Conservation (phyloP, 1,140 invertebrate species). For the Eueides isabella region DNA sequence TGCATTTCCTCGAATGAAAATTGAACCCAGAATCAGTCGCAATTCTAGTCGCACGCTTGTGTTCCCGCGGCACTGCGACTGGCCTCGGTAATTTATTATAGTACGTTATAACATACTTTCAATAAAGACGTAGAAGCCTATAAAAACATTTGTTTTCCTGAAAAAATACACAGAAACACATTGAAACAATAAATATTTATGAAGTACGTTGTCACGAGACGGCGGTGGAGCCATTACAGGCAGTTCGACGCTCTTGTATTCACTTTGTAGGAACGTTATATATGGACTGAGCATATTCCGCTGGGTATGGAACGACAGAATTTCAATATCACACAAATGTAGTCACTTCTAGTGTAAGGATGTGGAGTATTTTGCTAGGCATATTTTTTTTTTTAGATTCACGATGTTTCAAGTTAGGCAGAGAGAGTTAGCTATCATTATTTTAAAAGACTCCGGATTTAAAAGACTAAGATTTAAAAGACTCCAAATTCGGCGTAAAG, state of each 20-base stretch:
- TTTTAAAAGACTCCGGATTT: too few species aligned
- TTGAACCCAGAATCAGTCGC: too few species aligned
- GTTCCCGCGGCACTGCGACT: too few species aligned
- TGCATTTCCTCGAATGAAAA: too few species aligned
- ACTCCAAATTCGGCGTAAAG: too few species aligned
- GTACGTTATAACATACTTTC: too few species aligned
- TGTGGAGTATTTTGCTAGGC: not conserved
- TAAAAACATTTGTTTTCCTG: slow-evolving; percentile 8
- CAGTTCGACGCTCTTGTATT: not conserved
- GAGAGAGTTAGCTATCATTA: too few species aligned
- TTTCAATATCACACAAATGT: not conserved
- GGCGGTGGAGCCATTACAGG: not conserved
- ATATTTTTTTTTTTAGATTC: too few species aligned
- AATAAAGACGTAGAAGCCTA: not conserved
- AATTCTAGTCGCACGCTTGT: too few species aligned
- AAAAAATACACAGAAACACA: not conserved
- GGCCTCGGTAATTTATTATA: too few species aligned
- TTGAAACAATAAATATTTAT: slow-evolving; percentile 4
- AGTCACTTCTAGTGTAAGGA: not conserved
- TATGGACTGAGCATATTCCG: not conserved
- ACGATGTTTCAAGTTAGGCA: too few species aligned
- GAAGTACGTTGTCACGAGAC: not conserved
- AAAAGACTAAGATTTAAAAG: too few species aligned
- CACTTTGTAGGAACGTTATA: not conserved
- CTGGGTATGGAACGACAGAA: not conserved